Conservation (phyloP, 2,113 vertebrate genomes). For the Planiliza haematocheilus region DNA sequence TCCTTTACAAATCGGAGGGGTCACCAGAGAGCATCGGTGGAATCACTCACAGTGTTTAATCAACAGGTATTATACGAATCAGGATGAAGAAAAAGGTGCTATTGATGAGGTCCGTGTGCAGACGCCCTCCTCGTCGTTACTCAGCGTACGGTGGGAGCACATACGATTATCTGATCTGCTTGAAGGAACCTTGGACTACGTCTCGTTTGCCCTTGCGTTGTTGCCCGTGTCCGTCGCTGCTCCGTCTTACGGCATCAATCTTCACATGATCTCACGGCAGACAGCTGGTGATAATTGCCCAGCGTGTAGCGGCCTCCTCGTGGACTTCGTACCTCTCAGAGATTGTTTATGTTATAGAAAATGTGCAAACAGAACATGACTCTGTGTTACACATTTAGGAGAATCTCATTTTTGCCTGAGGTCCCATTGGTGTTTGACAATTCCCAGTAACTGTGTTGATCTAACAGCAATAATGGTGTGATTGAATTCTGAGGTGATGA, state of each 20-base stretch:
- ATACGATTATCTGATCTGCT: constrained; percentile 33
- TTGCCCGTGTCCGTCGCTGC: not conserved
- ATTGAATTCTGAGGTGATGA: not conserved
- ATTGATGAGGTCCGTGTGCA: constrained; percentile 47
- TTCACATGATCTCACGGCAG: not conserved
- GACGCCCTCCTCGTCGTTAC: constrained; percentile 46
- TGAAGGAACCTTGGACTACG: constrained; percentile 14
- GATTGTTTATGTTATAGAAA: constrained; percentile 16
- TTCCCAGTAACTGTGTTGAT: not conserved
- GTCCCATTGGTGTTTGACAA: not conserved
- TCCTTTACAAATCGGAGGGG: constrained; percentile 74
- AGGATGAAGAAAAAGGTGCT: constrained; percentile 53
- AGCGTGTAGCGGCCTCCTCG: not conserved
- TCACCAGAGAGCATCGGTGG: constrained; percentile 65
- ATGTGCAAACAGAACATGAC: not conserved
- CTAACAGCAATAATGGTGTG: not conserved
- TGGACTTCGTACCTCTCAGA: not conserved
- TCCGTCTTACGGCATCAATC: constrained; percentile 18
- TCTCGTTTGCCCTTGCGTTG: constrained; percentile 4
- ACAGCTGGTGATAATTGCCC: constrained; percentile 40
- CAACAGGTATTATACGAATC: constrained; percentile 70
- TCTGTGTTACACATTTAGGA: constrained; percentile 9
- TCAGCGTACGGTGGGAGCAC: constrained; percentile 34
- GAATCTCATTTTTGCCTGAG: not conserved
- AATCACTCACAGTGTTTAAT: constrained; percentile 73